Evolutionary conservation across 2,888 invertebrate species (phyloP), one percentile per base, ranked within the genome.

Genomic region (Xestia sexstrigata): DNA sequence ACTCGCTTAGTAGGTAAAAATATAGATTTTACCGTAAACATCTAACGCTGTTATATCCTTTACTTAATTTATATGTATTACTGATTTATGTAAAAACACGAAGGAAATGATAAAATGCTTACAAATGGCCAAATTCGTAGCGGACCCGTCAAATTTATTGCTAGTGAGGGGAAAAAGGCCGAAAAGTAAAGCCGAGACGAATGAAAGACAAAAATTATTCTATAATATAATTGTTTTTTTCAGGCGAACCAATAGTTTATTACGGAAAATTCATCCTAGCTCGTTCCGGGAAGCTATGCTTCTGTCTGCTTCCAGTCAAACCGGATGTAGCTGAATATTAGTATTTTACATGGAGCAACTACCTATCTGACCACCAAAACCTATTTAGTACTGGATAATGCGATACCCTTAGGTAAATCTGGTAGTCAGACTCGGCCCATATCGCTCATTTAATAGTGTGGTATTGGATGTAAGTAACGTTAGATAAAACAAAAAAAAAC

Each of bases 51-150:
- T 45, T 62, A n/a, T 60, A 52, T 20, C 39, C 20, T 52, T 77
- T 77, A 85, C 52, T 79, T 47, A 81, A 81, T 88, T 84, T 69
- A 68, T 62, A 76, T 72, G n/a, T 17, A 20, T 65, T 17, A 42
- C 39, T 79, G 83, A 87, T 89, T 87, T 87, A 79, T 89, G 76
- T 74, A 67, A 42, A 58, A 73, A 73, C 65, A 66, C 76, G 66
- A 65, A 87, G 83, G 79, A 89, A 89, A 85, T 87, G 68, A 83
- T 72, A 81, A 78, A 81, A 74, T 78, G 78, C 80, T 75, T 85
- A 87, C 72, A 78, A 87, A 85, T 83, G 45, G 69, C 70, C 74
- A 78, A 88, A 80, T 89, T 89, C 78, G 78, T 76, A 58, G 76
- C 26, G 68, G 49, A 52, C 84, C 17, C 26, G 58, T 55, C 47